Evolutionary conservation across 2,797 vertebrate genomes (phyloP).

Genomic region (Macropodus opercularis): DNA sequence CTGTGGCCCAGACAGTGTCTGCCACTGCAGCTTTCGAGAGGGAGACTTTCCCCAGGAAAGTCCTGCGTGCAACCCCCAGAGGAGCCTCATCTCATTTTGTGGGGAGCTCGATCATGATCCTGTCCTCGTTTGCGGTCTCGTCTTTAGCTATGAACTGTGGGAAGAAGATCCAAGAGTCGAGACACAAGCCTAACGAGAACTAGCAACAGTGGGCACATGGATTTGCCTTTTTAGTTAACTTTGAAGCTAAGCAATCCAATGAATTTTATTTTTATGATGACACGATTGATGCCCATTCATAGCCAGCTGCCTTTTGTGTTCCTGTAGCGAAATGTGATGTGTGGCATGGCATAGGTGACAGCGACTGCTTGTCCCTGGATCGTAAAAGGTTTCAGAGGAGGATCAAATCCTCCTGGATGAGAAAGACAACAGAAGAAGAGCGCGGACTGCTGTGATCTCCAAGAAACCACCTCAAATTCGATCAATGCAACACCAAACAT

Average conservation of each 20-base stretch:
- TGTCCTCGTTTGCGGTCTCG: conserved; percentile 77
- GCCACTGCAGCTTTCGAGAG: conserved; percentile 35
- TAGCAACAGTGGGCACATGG: conserved; percentile 25
- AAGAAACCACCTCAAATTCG: conserved; percentile 5
- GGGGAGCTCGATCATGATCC: conserved; percentile 77
- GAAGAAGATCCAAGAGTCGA: conserved; percentile 72
- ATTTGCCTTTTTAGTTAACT: conserved; percentile 4
- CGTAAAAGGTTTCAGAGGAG: conserved; percentile 2
- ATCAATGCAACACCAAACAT: conserved; percentile 10
- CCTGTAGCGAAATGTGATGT: neutral
- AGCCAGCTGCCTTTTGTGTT: conserved; percentile 22
- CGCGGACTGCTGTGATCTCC: neutral
- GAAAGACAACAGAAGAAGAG: conserved; percentile 5
- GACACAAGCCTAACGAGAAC: conserved; percentile 51
- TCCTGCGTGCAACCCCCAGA: conserved; percentile 46
- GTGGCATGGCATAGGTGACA: neutral
- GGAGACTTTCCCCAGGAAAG: conserved; percentile 51
- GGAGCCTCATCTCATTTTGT: conserved; percentile 82
- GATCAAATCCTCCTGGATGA: neutral
- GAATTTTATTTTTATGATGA: conserved; percentile 22
- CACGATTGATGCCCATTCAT: neutral
- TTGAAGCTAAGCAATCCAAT: neutral
- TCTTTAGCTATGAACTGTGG: conserved; percentile 81
- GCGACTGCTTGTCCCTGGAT: neutral
- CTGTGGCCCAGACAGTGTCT: conserved; percentile 36